phyloP scores from a whole-genome alignment of 2,888 invertebrate species.

The Hymenopus coronatus region DNA sequence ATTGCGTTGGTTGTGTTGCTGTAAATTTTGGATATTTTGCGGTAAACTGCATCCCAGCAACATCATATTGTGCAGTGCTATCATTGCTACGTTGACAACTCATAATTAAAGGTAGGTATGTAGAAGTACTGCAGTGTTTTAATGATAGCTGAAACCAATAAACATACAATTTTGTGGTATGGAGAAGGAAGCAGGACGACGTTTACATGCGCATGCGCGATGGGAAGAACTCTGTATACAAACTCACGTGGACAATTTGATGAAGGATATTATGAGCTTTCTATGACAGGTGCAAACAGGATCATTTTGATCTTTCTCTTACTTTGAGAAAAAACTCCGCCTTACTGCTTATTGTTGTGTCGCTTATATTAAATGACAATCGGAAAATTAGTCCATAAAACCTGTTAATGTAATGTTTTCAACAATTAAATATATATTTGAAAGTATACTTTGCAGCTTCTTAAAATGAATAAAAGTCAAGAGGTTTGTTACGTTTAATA shows the following conservation, averaged over 20 bases:
- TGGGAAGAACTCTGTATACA: conserved; percentile 31
- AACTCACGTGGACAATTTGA: conserved; percentile 35
- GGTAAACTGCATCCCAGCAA: background rate
- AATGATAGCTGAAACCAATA: conserved; percentile 6
- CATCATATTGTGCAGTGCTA: background rate
- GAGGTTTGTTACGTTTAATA: no score
- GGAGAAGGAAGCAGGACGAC: conserved; percentile 14
- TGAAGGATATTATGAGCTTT: background rate
- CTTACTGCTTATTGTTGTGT: background rate
- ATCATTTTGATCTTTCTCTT: background rate
- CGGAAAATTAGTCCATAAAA: background rate
- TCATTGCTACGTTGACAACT: background rate
- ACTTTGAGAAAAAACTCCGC: background rate
- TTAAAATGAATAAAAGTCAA: no score
- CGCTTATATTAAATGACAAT: background rate
- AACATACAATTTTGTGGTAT: conserved; percentile 21
- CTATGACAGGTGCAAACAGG: background rate
- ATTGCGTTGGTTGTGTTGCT: background rate
- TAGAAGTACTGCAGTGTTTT: background rate
- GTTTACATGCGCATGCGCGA: conserved; percentile 34
- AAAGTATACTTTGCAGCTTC: background rate
- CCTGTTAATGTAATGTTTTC: background rate
- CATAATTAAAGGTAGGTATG: background rate
- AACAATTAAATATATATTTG: background rate
- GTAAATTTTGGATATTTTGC: background rate